Conservation (phyloP, 2,113 vertebrate species). For the Nipponia nippon region DNA sequence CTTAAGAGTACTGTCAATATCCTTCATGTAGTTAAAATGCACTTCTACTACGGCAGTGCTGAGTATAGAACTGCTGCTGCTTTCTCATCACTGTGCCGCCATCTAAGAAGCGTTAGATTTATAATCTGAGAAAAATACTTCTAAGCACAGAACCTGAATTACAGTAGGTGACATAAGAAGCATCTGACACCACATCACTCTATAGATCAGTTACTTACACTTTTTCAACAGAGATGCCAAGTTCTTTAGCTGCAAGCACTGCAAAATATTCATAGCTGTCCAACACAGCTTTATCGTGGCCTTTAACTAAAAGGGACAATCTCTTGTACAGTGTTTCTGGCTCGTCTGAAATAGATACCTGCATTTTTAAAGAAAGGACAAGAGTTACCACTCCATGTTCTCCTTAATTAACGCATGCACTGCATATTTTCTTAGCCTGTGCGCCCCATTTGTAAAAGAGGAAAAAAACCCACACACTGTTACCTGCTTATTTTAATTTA, state of each 20-base stretch:
- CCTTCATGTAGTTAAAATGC: neutral
- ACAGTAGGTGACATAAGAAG: neutral
- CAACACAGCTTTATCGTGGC: constrained; percentile 88
- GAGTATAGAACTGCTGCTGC: neutral
- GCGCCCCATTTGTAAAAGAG: neutral
- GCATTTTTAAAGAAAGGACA: constrained; percentile 29
- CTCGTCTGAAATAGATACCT: constrained; percentile 87
- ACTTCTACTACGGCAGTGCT: neutral
- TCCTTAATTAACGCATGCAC: neutral
- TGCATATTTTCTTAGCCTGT: neutral
- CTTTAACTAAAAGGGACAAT: constrained; percentile 87
- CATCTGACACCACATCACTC: neutral
- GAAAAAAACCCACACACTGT: neutral
- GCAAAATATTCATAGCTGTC: constrained; percentile 95
- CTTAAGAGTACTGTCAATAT: neutral
- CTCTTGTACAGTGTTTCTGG: constrained; percentile 87
- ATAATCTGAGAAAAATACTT: neutral
- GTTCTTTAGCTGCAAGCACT: constrained; percentile 87
- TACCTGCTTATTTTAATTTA: neutral
- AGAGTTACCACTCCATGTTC: neutral
- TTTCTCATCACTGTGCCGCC: neutral
- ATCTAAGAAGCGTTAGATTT: neutral
- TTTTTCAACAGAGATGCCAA: constrained; percentile 83
- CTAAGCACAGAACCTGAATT: neutral
- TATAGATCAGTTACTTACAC: constrained; percentile 80